These are phyloP conservation scores for Pycnonotus jocosus DNA, from an alignment of 2,113 vertebrate species.

Conservation along the genomic window DNA sequence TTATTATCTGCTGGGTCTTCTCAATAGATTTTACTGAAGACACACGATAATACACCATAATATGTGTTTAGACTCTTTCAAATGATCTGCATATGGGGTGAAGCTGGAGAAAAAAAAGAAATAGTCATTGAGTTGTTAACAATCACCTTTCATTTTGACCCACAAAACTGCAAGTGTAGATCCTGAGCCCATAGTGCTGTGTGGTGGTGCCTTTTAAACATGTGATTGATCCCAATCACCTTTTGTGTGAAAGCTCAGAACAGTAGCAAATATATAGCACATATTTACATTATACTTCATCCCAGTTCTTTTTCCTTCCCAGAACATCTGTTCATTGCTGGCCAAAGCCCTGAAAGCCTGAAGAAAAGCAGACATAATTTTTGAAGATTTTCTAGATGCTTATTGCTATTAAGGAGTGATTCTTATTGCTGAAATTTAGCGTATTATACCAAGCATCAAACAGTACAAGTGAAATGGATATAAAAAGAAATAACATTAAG, in stretches of 20 bases:
- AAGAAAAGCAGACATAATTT: neutral
- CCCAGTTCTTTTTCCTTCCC: neutral
- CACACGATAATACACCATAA: accelerated
- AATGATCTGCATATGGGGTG: neutral
- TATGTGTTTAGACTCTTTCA: neutral
- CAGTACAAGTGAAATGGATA: neutral
- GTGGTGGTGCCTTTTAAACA: neutral
- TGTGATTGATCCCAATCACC: neutral
- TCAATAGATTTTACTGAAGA: neutral
- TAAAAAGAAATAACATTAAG: neutral
- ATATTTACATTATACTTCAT: neutral
- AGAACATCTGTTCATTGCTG: neutral
- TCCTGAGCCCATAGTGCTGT: neutral
- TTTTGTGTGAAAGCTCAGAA: neutral
- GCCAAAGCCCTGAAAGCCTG: neutral
- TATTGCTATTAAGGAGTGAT: neutral
- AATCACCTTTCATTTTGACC: neutral
- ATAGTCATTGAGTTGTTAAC: neutral
- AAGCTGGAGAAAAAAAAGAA: neutral
- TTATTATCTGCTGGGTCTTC: neutral
- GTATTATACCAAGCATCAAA: neutral
- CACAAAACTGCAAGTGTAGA: neutral
- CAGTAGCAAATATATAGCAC: neutral
- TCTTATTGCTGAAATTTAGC: neutral
- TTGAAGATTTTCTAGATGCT: neutral